phyloP scores from a whole-genome alignment of 2,888 invertebrate species.

The Xiphydria camelus region DNA sequence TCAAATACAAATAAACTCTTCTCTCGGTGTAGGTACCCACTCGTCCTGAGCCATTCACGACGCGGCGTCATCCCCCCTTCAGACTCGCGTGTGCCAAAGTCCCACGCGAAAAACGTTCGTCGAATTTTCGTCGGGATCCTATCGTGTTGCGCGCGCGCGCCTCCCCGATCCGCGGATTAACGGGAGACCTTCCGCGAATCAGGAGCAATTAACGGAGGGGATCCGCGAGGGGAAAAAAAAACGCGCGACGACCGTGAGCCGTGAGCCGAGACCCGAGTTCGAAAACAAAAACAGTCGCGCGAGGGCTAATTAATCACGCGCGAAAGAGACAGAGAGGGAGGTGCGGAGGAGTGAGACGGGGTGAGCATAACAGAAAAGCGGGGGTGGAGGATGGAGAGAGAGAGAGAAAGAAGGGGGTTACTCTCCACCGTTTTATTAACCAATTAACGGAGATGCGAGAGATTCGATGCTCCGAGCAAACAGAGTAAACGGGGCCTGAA shows the following conservation, averaged over 20 bases:
- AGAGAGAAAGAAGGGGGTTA: background rate
- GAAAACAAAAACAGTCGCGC: slow-evolving; percentile 23
- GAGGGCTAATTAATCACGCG: slow-evolving; percentile 42
- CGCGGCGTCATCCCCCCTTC: no score
- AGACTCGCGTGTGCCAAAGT: no score
- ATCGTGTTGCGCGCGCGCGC: no score
- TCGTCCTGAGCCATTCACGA: no score
- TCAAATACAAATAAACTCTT: no score
- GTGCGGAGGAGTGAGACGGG: no score
- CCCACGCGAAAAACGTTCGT: no score
- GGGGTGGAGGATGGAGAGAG: background rate
- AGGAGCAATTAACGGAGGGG: slow-evolving; percentile 5
- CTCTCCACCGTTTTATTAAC: slow-evolving; percentile 44
- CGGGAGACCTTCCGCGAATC: slow-evolving; percentile 2
- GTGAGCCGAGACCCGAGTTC: background rate
- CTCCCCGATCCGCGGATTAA: no score
- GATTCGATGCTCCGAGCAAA: slow-evolving; percentile 40
- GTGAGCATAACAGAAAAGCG: background rate
- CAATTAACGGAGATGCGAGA: slow-evolving; percentile 38
- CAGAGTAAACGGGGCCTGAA: slow-evolving; percentile 32
- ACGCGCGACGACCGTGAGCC: slow-evolving; percentile 15
- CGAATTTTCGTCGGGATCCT: no score
- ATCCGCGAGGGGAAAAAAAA: slow-evolving; percentile 10
- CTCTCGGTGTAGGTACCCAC: no score
- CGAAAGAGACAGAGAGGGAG: slow-evolving; percentile 28